These are phyloP conservation scores for Ceraclea dissimilis DNA, from an alignment of 2,888 invertebrate species.

Conservation along the genomic window DNA sequence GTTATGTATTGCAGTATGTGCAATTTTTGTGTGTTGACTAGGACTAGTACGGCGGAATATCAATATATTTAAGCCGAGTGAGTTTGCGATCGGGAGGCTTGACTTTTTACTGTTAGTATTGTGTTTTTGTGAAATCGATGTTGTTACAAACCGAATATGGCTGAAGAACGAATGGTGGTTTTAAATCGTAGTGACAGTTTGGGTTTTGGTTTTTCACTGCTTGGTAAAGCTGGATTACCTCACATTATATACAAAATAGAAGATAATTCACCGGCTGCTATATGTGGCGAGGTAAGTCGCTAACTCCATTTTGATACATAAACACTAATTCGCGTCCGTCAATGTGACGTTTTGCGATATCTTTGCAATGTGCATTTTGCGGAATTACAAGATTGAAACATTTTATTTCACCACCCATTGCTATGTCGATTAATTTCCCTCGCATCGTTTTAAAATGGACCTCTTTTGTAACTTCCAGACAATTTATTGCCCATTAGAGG, in stretches of 20 bases:
- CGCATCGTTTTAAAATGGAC: too few species aligned
- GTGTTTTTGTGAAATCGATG: conserved; percentile 33
- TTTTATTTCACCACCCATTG: too few species aligned
- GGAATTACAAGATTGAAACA: too few species aligned
- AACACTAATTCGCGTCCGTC: conserved; percentile 22
- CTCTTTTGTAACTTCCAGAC: too few species aligned
- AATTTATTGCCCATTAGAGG: too few species aligned
- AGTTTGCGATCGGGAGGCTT: conserved; percentile 32
- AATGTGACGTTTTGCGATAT: conserved; percentile 22
- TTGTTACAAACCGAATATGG: conserved; percentile 59
- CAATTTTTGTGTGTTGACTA: too few species aligned
- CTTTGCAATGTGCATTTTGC: too few species aligned
- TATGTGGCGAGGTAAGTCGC: conserved; percentile 81
- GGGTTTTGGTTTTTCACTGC: conserved; percentile 85
- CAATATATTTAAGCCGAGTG: too few species aligned
- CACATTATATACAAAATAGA: conserved; percentile 90
- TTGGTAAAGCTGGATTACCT: conserved; percentile 85
- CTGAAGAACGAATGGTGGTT: conserved; percentile 85
- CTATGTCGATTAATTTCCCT: too few species aligned
- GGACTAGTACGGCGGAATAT: too few species aligned
- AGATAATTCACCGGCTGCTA: conserved; percentile 88
- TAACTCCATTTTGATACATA: conserved; percentile 22
- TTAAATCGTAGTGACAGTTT: conserved; percentile 79
- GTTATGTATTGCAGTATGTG: too few species aligned
- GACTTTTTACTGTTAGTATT: conserved; percentile 18